Evolutionary conservation across 2,113 vertebrate species (phyloP).

Genomic region (Cathartes aura): DNA sequence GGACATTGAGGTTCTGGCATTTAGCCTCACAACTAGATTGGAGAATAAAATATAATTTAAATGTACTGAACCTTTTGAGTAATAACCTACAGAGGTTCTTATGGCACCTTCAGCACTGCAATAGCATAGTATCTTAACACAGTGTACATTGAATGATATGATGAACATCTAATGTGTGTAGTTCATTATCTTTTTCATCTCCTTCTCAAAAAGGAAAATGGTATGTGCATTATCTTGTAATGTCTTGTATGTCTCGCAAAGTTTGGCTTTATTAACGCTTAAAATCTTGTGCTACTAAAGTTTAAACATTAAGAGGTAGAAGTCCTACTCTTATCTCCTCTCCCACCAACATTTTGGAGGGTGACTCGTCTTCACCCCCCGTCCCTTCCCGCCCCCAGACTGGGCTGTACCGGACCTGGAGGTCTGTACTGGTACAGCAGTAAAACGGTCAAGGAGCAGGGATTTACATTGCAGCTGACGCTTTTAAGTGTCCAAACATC

Average conservation of each 20-base stretch:
- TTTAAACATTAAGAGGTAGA: not conserved
- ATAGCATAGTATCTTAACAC: not conserved
- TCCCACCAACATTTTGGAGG: not conserved
- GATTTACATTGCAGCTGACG: not conserved
- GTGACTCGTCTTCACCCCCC: not conserved
- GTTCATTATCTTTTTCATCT: not conserved
- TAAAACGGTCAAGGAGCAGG: not conserved
- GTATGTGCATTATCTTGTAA: not conserved
- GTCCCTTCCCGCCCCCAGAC: rapidly evolving
- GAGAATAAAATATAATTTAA: slow-evolving; percentile 13
- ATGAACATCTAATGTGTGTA: not conserved
- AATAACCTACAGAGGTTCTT: not conserved
- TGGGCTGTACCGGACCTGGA: not conserved
- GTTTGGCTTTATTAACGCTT: not conserved
- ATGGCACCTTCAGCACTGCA: not conserved
- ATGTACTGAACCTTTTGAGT: not conserved
- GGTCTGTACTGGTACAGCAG: not conserved
- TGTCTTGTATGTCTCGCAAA: not conserved
- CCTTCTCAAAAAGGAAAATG: not conserved
- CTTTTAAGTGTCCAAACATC: not conserved
- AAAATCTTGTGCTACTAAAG: not conserved
- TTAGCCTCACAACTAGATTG: not conserved
- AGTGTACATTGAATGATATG: not conserved
- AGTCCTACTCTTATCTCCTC: not conserved
- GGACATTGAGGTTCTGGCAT: not conserved